Conservation (phyloP, 1,140 invertebrate species). For the Nylanderia fulva region DNA sequence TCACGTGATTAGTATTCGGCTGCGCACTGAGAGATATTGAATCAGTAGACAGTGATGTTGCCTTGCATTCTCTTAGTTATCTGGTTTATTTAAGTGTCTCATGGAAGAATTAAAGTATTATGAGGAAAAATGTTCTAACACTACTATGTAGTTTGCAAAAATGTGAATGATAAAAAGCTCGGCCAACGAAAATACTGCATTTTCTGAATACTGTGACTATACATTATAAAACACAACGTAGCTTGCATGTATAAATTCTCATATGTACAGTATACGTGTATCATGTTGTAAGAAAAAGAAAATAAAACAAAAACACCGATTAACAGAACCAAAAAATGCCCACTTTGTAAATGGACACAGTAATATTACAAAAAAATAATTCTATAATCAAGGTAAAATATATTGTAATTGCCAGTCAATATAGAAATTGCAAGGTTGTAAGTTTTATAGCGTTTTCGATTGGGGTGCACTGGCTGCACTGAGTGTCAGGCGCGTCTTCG, state of each 20-base stretch:
- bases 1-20: slow-evolving; percentile 28
- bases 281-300: not conserved
- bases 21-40: slow-evolving; percentile 18
- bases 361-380: slow-evolving; percentile 17
- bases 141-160: not conserved
- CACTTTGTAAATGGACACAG: not conserved
- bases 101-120: not conserved
- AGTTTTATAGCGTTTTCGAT: too few species aligned
- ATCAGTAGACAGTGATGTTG: slow-evolving; percentile 64
- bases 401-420: too few species aligned
- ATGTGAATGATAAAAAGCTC: slow-evolving; percentile 2
- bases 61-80: slow-evolving; percentile 22
- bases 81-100: not conserved
- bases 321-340: not conserved
- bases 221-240: not conserved
- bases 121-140: not conserved
- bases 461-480: too few species aligned
- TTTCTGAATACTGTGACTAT: slow-evolving; percentile 20
- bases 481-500: too few species aligned
- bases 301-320: slow-evolving; percentile 8
- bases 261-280: not conserved
- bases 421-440: too few species aligned
- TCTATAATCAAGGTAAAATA: too few species aligned
- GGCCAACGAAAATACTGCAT: slow-evolving; percentile 11
- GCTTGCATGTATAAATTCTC: not conserved